Conservation (phyloP, 2,797 vertebrate species). For the Sebastes kiyomatsui region DNA sequence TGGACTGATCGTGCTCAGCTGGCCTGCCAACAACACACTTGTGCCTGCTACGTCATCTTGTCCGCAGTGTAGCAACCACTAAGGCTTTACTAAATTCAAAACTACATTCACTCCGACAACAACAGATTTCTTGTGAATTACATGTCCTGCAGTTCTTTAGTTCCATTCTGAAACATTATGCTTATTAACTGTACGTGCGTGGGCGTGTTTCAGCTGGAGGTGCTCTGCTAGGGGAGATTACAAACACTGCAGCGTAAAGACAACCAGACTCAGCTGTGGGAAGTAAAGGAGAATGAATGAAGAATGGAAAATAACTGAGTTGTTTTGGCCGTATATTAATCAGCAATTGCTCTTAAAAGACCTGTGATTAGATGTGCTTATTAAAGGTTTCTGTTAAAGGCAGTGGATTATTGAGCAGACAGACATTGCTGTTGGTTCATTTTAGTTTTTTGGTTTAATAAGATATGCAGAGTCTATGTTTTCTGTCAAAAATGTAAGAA, state of each 20-base stretch:
- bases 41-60: background rate
- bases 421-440: no score
- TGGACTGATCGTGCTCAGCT: no score
- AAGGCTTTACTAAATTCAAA: background rate
- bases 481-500: no score
- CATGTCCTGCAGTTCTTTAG: background rate
- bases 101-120: background rate
- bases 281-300: background rate
- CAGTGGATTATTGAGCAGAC: no score
- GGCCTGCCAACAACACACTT: no score
- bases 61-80: background rate
- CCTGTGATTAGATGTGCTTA: background rate
- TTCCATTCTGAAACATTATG: constrained; percentile 1
- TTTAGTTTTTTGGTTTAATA: no score
- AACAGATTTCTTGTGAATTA: background rate
- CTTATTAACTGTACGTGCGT: background rate
- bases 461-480: no score
- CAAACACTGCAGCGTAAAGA: background rate
- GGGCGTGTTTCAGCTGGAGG: constrained; percentile 9
- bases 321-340: background rate
- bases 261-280: background rate
- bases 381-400: background rate
- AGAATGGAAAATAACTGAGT: background rate
- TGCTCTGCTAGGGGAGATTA: background rate
- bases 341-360: background rate